Base-by-base conservation (phyloP, 2,113 vertebrate species). In the Eurypyga helias region DNA sequence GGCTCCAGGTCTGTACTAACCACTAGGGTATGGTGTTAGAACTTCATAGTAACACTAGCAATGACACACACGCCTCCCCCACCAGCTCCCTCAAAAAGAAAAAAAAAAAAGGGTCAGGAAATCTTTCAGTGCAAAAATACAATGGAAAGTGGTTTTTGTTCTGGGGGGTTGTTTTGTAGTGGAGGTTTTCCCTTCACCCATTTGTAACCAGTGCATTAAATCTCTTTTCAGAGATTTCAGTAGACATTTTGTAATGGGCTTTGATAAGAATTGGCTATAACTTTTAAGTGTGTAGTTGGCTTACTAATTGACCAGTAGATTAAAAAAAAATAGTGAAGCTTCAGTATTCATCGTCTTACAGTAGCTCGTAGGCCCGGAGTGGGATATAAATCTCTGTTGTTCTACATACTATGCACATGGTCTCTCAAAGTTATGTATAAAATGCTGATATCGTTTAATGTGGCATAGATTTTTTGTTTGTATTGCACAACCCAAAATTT, bases 391-490 rank as follows among this genome's bases (percentile, higher is more conserved):
- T 36, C 36, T 57, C 17, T 52, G 24, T 41, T 57, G 17, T 64
- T 73, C 45, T 31, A 13, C 7, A 4, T 70, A 28, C 19, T 24
- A 2, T 24, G 26, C 18, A 51, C 0, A 0, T 55, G 17, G 9
- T 55, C 58, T 82, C 61, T 71, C 48, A 7, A 9, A 41, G 33
- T 58, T 72, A 10, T 1, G 1, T 25, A 3, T 75, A 25, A 83
- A 91, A 80, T 76, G 61, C n/a, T 75, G 43, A 41, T 36, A 23
- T 36, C 21, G 33, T 60, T 64, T 43, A 43, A 26, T 38, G 49
- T 46, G 34, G 7, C 60, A 43, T 17, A 51, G 31, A 48, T 23
- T 28, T 82, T 88, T 58, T 54, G 36, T 58, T 84, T 4, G 3
- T 54, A 8, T 60, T 88, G 20, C 67, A 65, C 46, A 65, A 41